These are phyloP conservation scores for Limanda limanda DNA, from an alignment of 2,113 vertebrate species.

Conservation along the genomic window DNA sequence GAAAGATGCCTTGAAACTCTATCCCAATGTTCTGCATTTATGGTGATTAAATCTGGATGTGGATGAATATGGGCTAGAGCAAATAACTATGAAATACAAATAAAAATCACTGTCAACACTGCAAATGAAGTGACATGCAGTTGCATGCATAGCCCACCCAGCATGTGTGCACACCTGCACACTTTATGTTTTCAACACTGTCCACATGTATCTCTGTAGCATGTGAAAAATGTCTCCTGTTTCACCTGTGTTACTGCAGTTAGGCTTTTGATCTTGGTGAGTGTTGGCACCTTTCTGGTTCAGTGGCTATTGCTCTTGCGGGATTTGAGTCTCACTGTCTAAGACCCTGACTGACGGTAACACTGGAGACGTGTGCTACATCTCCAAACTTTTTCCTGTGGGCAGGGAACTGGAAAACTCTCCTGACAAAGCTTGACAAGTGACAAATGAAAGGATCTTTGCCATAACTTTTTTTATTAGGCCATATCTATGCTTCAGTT, in stretches of 20 bases:
- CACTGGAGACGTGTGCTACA: constrained; percentile 3
- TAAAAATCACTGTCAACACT: neutral
- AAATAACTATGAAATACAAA: constrained; percentile 30
- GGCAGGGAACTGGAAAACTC: neutral
- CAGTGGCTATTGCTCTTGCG: neutral
- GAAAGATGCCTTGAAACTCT: constrained; percentile 22
- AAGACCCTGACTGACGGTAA: neutral
- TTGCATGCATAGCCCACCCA: constrained; percentile 5
- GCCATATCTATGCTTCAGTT: neutral
- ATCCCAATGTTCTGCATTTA: constrained; percentile 47
- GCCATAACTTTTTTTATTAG: neutral
- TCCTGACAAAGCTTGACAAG: no score
- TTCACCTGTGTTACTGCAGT: constrained; percentile 6
- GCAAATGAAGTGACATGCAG: neutral
- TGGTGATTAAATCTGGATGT: constrained; percentile 50
- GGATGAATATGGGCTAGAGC: constrained; percentile 23
- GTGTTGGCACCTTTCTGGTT: constrained; percentile 9
- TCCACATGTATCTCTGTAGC: constrained; percentile 24
- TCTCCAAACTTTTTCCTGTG: neutral
- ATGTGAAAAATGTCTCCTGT: constrained; percentile 27
- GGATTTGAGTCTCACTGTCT: constrained; percentile 22
- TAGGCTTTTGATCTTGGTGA: constrained; percentile 31
- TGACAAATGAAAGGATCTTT: neutral
- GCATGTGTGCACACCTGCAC: neutral
- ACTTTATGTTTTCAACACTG: neutral